Base-by-base conservation (phyloP, 2,888 invertebrate genomes). In the Athrips mouffetella region DNA sequence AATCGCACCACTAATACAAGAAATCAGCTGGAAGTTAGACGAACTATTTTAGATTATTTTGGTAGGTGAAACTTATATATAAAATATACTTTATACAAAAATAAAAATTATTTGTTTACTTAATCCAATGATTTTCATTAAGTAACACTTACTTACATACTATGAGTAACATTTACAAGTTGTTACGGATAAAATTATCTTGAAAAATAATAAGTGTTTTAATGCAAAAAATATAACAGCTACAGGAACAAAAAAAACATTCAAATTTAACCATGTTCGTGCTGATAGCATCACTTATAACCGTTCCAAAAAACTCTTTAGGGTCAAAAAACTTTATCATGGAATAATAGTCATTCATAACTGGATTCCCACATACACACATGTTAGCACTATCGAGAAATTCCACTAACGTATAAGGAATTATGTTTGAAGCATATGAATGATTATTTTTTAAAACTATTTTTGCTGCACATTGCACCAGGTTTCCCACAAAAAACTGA, bases 311-410 rank as follows among this genome's bases (percentile, higher is more conserved):
- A 74, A 77, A 72, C 52, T 79, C 65, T 67, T 79, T 75, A 59
- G 83, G 63, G 58, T 79, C 64, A 81, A 70, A 76, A 63, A 77
- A 63, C 62, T 77, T 69, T 53, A 70, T 61, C n/a, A 76, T 44
- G 55, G 63, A 75, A 53, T 65, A 70, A 20, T 52, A 60, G 21
- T 74, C 65, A 59, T 73, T 78, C 4, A 85, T 62, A 10, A 82
- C 90, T 13, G 90, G 82, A 35, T 65, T 70, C 1, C 92, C 92
- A 71, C 93, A 93, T 1, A 90, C 65, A 68, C 93, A 93, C 70
- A 90, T 91, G 57, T 89, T 87, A 0, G 91, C 91, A 62, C 87
- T 70, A 60, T 92, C 91, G 57, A 93, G 72, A 65, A 90, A 91
- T 40, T 89, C 73, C 0, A 92, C 90, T 47, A 93, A 67, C 3